Percentiles rank a stretch among this genome's conserved stretches.
phyloP scores from a whole-genome alignment of 2,888 invertebrate species.

The Leptopilina myrica region DNA sequence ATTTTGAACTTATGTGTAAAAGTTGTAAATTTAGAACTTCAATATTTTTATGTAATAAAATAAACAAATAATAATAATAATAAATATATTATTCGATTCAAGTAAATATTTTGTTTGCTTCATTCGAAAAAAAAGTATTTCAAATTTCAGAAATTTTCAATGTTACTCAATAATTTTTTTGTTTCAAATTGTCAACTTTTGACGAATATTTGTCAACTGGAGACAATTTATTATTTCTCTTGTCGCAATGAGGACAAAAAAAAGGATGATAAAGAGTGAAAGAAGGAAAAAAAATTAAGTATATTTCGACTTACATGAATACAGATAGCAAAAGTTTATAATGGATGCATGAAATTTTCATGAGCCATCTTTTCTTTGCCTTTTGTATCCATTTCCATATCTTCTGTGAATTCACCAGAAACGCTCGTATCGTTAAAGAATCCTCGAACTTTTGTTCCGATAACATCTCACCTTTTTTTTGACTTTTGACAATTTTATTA shows the following conservation, averaged over 20 bases:
- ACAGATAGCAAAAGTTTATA: slow-evolving; percentile 32
- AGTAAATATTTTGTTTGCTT: no score
- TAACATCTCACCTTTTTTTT: slow-evolving; percentile 7
- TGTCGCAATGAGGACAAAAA: background rate
- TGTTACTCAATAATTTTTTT: no score
- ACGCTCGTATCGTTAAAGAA: slow-evolving; percentile 24
- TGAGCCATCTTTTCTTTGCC: slow-evolving; percentile 36
- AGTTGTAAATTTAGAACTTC: no score
- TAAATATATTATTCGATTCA: no score
- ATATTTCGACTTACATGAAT: slow-evolving; percentile 34
- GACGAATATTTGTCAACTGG: background rate
- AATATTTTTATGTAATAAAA: no score
- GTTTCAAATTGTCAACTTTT: no score
- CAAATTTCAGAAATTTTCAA: no score
- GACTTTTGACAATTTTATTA: background rate
- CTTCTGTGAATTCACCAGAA: slow-evolving; percentile 23
- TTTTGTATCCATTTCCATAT: slow-evolving; percentile 31
- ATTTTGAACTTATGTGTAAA: no score
- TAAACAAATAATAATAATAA: no score
- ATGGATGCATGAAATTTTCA: slow-evolving; percentile 39
- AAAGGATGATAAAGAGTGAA: no score
- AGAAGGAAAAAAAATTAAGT: background rate
- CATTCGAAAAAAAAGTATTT: no score
- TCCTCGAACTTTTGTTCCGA: slow-evolving; percentile 21
- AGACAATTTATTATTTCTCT: background rate